Base-by-base conservation (phyloP, 2,113 vertebrate species). In the Entelurus aequoreus region DNA sequence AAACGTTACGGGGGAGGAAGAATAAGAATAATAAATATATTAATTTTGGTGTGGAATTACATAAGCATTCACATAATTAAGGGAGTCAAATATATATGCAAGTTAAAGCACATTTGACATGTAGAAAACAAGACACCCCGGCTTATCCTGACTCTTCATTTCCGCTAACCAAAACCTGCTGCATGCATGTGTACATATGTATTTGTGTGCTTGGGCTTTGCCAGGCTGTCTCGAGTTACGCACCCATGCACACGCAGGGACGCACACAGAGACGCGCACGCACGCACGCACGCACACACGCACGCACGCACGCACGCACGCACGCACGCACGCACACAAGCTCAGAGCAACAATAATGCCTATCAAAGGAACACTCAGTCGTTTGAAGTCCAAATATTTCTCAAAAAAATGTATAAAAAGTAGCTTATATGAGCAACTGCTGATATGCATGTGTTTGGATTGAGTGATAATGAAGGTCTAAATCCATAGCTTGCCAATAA, bases 371-470 rank as follows among this genome's bases (percentile, higher is more conserved):
- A 79, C 69, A 83, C 82, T 82, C 79, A 84, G 82, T 81, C 86
- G 80, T 81, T 89, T 87, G 82, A 88, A 80, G 9, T 89, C 87
- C 82, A 88, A 90, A 87, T 87, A 81, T 87, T 89, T 87, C 87
- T 65, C 55, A 83, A 86, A 74, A 46, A 63, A 72, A 75, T 79
- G 87, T 87, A 89, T 89, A 81, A 84, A 88, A 88, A 87, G 81
- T 84, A 66, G 78, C 76, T 83, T 65, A 83, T 82, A 86, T 80
- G 70, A 78, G 75, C 68, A 54, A 68, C 51, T 49, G 19, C 68
- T 74, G 66, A 74, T 74, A 78, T 81, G 77, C 60, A 52, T 65
- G 60, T 69, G 59, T 75, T 46, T 69, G 60, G 19, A 21, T 5
- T 38, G 52, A 52, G 60, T 67, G 48, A 35, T 73, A 62, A 71